phyloP scores from a whole-genome alignment of 2,113 vertebrate genomes.

The Bufo bufo region DNA sequence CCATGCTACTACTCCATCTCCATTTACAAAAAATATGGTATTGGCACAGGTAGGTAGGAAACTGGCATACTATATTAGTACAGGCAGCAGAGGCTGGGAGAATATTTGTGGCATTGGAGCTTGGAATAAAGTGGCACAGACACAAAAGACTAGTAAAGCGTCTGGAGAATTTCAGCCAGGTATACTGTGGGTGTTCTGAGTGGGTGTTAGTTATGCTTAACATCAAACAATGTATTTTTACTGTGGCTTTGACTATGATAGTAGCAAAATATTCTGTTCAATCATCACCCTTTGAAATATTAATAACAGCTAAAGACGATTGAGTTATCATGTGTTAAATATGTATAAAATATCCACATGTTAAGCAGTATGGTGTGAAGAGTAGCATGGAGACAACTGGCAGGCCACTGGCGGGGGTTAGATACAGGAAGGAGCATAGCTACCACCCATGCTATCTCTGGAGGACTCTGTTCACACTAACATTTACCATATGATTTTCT shows the following conservation, averaged over 20 bases:
- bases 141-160: background rate
- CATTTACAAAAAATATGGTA: background rate
- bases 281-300: background rate
- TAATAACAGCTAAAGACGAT: background rate
- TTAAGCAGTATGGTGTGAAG: background rate
- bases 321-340: background rate
- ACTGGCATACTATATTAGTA: background rate
- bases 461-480: background rate
- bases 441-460: background rate
- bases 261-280: background rate
- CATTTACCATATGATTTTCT: no score
- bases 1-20: no score
- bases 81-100: background rate
- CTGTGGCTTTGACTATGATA: background rate
- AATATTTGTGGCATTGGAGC: background rate
- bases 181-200: conserved; percentile 13
- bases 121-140: background rate
- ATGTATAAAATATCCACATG: background rate
- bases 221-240: conserved; percentile 23
- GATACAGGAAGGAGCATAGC: background rate
- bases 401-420: background rate
- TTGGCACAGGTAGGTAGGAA: background rate
- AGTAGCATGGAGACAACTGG: background rate
- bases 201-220: background rate
- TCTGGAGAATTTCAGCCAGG: conserved; percentile 11